Evolutionary conservation across 1,140 invertebrate species (phyloP).

Genomic region (Planococcus citri): DNA sequence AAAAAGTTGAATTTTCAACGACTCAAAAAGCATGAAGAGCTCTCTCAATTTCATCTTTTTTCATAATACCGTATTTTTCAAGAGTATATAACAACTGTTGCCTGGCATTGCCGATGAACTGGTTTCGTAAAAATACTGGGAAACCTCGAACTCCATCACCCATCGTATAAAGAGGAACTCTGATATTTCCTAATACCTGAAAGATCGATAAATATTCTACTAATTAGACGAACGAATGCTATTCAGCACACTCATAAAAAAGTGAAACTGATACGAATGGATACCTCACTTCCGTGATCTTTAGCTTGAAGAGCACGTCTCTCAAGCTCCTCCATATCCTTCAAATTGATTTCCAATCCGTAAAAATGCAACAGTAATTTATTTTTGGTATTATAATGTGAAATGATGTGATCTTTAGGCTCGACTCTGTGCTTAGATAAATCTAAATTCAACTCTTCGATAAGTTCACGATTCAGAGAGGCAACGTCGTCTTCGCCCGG

Average conservation of each 20-base stretch:
- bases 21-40: conserved; percentile 23
- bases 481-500: conserved; percentile 34
- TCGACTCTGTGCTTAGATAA: conserved; percentile 27
- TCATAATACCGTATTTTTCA: conserved; percentile 27
- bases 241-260: not conserved
- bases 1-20: too few species aligned
- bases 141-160: conserved; percentile 39
- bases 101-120: conserved; percentile 39
- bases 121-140: conserved; percentile 40
- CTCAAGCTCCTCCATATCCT: conserved; percentile 37
- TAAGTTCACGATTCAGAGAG: conserved; percentile 40
- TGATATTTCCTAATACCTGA: conserved; percentile 36
- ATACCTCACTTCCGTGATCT: conserved; percentile 39
- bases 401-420: conserved; percentile 27
- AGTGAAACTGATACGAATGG: not conserved
- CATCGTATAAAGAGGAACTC: conserved; percentile 43
- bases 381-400: conserved; percentile 30
- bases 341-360: conserved; percentile 35
- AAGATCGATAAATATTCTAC: conserved; percentile 6
- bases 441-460: conserved; percentile 43
- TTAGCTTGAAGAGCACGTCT: conserved; percentile 29
- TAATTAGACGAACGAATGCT: not conserved
- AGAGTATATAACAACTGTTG: conserved; percentile 35
- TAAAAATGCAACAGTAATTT: conserved; percentile 40
- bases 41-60: conserved; percentile 27